Conservation (phyloP, 2,888 invertebrate species). For the Dascillus cervinus region DNA sequence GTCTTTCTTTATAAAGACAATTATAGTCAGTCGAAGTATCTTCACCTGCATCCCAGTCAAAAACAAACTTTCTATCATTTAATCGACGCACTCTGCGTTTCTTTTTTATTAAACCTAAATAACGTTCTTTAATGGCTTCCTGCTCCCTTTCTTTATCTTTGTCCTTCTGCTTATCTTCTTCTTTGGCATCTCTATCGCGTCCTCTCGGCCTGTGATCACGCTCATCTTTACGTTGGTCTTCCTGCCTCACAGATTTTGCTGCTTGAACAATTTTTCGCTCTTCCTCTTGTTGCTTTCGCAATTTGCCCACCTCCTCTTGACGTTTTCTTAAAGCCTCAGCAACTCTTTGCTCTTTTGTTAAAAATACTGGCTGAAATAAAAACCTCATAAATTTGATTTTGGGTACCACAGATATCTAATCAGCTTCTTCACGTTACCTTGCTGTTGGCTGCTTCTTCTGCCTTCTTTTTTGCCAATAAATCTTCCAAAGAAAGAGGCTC, state of each 20-base stretch:
- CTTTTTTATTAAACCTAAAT: conserved; percentile 88
- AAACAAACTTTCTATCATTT: conserved; percentile 98
- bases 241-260: conserved; percentile 29
- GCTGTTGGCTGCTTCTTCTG: conserved; percentile 87
- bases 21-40: conserved; percentile 99
- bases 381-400: too few relatives aligned
- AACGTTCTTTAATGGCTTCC: conserved; percentile 93
- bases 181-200: conserved; percentile 44
- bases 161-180: conserved; percentile 51
- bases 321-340: conserved; percentile 82
- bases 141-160: conserved; percentile 89
- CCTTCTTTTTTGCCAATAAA: conserved; percentile 89
- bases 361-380: conserved; percentile 71
- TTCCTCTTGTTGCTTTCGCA: conserved; percentile 64
- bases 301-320: conserved; percentile 79
- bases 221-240: conserved; percentile 34
- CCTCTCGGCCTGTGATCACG: conserved; percentile 27
- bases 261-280: conserved; percentile 43
- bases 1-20: conserved; percentile 89
- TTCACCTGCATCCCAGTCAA: conserved; percentile 99
- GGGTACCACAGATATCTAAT: too few relatives aligned
- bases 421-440: conserved; percentile 59
- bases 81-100: conserved; percentile 85
- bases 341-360: conserved; percentile 92
- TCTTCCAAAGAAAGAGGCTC: conserved; percentile 96